A percentile compares a stretch with the other conserved stretches of the same genome.
Conservation (phyloP, 2,888 invertebrate species). For the Zaprionus lineosus region DNA sequence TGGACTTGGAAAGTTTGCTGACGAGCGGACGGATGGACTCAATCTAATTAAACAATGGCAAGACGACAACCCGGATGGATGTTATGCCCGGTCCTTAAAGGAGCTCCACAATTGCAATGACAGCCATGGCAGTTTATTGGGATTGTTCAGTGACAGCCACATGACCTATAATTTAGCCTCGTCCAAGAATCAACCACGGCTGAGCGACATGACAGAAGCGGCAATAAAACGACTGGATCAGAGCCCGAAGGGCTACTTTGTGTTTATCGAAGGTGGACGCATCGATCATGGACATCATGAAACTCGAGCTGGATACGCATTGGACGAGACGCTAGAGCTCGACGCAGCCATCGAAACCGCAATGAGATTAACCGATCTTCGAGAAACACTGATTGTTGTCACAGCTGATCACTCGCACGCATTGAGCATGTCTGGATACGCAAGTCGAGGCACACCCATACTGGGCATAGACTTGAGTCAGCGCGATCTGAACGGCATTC, state of each 20-base stretch:
- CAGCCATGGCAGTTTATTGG: conserved; percentile 74
- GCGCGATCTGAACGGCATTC: conserved; percentile 73
- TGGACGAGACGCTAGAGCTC: conserved; percentile 91
- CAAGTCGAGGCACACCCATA: conserved; percentile 84
- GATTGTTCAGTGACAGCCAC: conserved; percentile 84
- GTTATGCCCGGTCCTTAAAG: conserved; percentile 85
- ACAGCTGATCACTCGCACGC: conserved; percentile 91
- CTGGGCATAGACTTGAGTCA: conserved; percentile 81
- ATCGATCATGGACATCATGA: conserved; percentile 91
- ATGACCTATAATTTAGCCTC: conserved; percentile 85
- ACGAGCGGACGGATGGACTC: conserved; percentile 59
- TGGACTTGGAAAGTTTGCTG: conserved; percentile 88
- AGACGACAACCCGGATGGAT: conserved; percentile 83
- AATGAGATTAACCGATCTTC: conserved; percentile 84
- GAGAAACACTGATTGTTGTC: conserved; percentile 91
- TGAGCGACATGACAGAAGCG: conserved; percentile 87
- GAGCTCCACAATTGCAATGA: conserved; percentile 84
- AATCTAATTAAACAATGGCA: conserved; percentile 83
- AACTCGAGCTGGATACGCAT: conserved; percentile 86
- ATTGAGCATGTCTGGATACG: conserved; percentile 89
- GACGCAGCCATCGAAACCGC: conserved; percentile 87
- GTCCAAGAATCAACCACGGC: conserved; percentile 84
- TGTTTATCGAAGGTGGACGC: conserved; percentile 87
- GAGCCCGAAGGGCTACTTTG: conserved; percentile 84
- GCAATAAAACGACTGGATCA: conserved; percentile 86